phyloP scores from a whole-genome alignment of 2,797 vertebrate genomes.

The Clarias fuscus region DNA sequence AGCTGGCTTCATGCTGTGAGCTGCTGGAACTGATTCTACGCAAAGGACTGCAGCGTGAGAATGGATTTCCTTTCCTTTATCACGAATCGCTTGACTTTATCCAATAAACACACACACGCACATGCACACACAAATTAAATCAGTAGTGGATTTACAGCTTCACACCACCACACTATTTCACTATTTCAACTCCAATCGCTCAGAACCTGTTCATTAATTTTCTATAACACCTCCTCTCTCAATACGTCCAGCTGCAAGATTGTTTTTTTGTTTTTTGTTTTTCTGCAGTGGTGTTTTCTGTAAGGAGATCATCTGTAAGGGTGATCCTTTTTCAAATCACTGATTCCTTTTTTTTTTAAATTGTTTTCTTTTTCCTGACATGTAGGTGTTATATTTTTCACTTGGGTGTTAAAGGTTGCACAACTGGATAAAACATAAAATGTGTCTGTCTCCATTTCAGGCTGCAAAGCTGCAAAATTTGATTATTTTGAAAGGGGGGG shows the following conservation, averaged over 20 bases:
- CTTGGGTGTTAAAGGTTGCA: too few species aligned
- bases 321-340: too few species aligned
- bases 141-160: not conserved
- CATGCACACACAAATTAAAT: not conserved
- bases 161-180: too few species aligned
- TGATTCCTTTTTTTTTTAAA: too few species aligned
- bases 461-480: too few species aligned
- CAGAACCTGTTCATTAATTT: not conserved
- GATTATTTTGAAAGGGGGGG: too few species aligned
- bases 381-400: too few species aligned
- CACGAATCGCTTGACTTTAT: not conserved
- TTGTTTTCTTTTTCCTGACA: too few species aligned
- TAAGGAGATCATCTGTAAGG: too few species aligned
- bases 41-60: constrained; percentile 84
- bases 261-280: not conserved
- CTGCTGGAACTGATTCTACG: constrained; percentile 81
- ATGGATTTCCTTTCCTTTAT: constrained; percentile 6
- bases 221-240: not conserved
- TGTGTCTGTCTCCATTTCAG: too few species aligned
- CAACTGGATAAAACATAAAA: too few species aligned
- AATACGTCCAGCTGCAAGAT: not conserved
- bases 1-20: constrained; percentile 75
- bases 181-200: not conserved
- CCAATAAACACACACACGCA: not conserved
- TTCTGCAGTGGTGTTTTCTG: not conserved